phyloP scores from a whole-genome alignment of 2,113 vertebrate species.

The Hemiprocne comata region DNA sequence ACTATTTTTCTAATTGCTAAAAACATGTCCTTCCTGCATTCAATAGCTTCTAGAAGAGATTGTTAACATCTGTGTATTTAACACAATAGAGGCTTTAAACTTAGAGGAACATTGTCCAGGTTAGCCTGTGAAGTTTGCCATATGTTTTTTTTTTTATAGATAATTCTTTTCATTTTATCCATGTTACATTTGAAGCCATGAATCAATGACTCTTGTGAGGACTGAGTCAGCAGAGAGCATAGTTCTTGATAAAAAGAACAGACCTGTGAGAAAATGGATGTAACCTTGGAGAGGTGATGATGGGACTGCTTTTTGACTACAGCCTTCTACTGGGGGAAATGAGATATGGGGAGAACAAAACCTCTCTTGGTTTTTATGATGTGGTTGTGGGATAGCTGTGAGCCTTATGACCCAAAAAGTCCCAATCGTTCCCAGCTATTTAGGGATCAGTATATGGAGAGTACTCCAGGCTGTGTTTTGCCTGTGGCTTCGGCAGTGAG shows the following conservation, averaged over 20 bases:
- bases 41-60: conserved; percentile 53
- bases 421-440: background rate
- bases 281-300: background rate
- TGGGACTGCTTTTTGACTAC: background rate
- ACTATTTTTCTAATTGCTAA: conserved; percentile 71
- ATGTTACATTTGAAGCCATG: background rate
- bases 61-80: conserved; percentile 66
- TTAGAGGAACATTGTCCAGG: conserved; percentile 49
- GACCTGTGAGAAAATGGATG: background rate
- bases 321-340: background rate
- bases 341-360: background rate
- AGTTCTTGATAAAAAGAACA: background rate
- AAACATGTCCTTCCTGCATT: conserved; percentile 66
- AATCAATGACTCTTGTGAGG: background rate
- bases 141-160: conserved; percentile 7
- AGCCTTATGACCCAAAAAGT: background rate
- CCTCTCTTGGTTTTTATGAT: background rate
- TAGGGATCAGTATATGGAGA: background rate
- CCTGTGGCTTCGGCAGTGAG: background rate
- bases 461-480: background rate
- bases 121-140: background rate
- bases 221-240: background rate
- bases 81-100: conserved; percentile 49
- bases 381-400: background rate
- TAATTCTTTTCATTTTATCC: background rate